A percentile compares a stretch with the other conserved stretches of the same genome.
phyloP scores from a whole-genome alignment of 2,797 vertebrate species.

The Gallirallus australis region DNA sequence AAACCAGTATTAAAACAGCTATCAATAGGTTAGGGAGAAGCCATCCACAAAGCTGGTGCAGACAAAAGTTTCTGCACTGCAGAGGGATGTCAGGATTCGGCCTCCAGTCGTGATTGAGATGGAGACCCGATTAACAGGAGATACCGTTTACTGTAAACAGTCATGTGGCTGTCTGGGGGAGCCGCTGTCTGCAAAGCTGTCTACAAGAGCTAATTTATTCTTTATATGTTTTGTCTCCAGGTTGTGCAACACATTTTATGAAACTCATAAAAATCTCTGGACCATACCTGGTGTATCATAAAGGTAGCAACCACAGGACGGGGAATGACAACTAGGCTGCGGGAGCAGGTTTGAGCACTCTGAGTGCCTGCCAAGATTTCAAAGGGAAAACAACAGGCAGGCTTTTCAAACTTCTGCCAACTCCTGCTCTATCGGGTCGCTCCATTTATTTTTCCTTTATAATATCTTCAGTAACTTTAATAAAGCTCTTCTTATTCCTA shows the following conservation, averaged over 20 bases:
- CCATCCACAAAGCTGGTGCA: not conserved
- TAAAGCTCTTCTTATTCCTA: slow-evolving; percentile 58
- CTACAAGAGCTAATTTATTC: slow-evolving; percentile 5
- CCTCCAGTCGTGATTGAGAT: not conserved
- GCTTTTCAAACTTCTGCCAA: slow-evolving; percentile 44
- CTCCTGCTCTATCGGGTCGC: slow-evolving; percentile 19
- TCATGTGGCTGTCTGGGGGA: not conserved
- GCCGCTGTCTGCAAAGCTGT: slow-evolving; percentile 21
- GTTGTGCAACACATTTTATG: slow-evolving; percentile 14
- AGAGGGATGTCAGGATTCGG: not conserved
- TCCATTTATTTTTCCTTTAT: slow-evolving; percentile 39
- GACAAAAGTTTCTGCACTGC: not conserved
- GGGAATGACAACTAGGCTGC: not conserved
- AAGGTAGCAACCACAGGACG: not conserved
- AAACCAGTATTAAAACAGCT: not conserved
- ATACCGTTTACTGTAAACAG: slow-evolving; percentile 22
- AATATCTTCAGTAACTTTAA: slow-evolving; percentile 59
- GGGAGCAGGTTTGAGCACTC: slow-evolving; percentile 17
- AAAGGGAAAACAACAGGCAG: slow-evolving; percentile 41
- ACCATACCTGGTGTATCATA: not conserved
- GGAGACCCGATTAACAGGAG: not conserved
- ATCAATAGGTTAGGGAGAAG: not conserved
- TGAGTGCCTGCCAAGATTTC: slow-evolving; percentile 42
- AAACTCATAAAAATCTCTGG: slow-evolving; percentile 38
- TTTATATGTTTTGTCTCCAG: slow-evolving; percentile 60